Percentiles rank a stretch among this genome's conserved stretches.
Conservation (phyloP, 1,140 invertebrate genomes). For the Hyposmocoma kahamanoa region DNA sequence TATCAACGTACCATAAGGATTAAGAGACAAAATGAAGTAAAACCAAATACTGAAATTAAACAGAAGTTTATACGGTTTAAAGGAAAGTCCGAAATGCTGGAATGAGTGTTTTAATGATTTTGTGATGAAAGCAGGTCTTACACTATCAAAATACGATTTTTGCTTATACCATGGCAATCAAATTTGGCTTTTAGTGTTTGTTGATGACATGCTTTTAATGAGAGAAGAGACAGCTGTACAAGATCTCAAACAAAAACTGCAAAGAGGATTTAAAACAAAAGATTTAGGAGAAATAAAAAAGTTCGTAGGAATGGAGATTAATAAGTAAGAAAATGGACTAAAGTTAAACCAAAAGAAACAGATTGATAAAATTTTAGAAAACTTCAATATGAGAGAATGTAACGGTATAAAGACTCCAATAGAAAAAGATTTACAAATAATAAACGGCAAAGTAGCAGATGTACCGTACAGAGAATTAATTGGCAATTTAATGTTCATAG, state of each 20-base stretch:
- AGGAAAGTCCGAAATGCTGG: slow-evolving; percentile 2
- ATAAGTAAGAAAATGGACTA: slow-evolving; percentile 8
- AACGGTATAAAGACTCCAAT: slow-evolving; percentile 22
- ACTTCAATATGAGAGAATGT: slow-evolving; percentile 23
- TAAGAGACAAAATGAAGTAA: neutral
- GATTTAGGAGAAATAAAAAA: slow-evolving; percentile 14
- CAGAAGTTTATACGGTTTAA: neutral
- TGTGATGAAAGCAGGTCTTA: neutral
- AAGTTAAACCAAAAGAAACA: slow-evolving; percentile 10
- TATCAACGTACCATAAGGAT: slow-evolving; percentile 4
- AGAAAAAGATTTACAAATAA: too few species aligned
- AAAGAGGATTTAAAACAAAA: slow-evolving; percentile 18
- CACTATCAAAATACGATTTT: neutral
- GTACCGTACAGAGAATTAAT: too few species aligned
- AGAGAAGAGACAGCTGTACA: neutral
- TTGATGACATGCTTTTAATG: slow-evolving; percentile 6
- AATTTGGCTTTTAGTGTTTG: neutral
- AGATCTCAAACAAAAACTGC: neutral
- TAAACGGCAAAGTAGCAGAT: too few species aligned
- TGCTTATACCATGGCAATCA: neutral
- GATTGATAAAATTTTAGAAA: slow-evolving; percentile 19
- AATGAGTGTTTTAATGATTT: slow-evolving; percentile 1
- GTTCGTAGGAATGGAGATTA: slow-evolving; percentile 19
- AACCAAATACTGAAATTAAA: neutral
- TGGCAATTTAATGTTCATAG: too few species aligned